These are phyloP conservation scores for Leucophora obtusa DNA, from an alignment of 2,888 invertebrate genomes.

Conservation along the genomic window DNA sequence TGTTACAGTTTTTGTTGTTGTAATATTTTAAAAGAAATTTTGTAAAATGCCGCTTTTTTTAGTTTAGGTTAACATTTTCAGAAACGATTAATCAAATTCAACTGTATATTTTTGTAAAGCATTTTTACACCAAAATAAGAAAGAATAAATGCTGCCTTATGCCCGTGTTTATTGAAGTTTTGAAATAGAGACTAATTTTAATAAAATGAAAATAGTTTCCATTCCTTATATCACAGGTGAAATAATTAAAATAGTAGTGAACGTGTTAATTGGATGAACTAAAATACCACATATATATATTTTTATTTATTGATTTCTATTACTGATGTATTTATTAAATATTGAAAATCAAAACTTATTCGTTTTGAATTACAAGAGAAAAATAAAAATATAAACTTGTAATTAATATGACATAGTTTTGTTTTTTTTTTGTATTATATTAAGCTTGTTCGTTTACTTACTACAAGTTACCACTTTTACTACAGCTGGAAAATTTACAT, in stretches of 20 bases:
- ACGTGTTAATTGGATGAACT: slow-evolving; percentile 80
- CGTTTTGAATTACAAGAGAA: neutral
- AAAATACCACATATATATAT: slow-evolving; percentile 75
- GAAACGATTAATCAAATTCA: neutral
- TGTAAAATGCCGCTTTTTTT: neutral
- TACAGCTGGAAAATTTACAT: too few species aligned
- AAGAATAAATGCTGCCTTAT: slow-evolving; percentile 11
- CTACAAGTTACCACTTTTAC: too few species aligned
- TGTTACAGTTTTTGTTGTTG: too few species aligned
- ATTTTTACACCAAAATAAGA: neutral
- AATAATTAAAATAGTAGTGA: slow-evolving; percentile 72
- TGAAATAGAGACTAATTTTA: slow-evolving; percentile 1
- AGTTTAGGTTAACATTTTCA: neutral
- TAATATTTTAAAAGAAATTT: too few species aligned
- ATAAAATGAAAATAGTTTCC: neutral
- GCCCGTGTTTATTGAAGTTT: neutral
- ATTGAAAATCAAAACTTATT: neutral
- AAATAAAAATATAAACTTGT: neutral
- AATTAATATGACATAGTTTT: slow-evolving; percentile 2
- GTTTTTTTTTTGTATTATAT: slow-evolving; percentile 11
- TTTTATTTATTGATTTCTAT: slow-evolving; percentile 45
- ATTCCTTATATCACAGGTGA: slow-evolving; percentile 27
- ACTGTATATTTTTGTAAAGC: neutral
- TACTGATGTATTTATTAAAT: neutral
- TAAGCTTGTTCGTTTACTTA: too few species aligned